These are phyloP conservation scores for Mareca strepera DNA, from an alignment of 2,797 vertebrate genomes.

Conservation along the genomic window DNA sequence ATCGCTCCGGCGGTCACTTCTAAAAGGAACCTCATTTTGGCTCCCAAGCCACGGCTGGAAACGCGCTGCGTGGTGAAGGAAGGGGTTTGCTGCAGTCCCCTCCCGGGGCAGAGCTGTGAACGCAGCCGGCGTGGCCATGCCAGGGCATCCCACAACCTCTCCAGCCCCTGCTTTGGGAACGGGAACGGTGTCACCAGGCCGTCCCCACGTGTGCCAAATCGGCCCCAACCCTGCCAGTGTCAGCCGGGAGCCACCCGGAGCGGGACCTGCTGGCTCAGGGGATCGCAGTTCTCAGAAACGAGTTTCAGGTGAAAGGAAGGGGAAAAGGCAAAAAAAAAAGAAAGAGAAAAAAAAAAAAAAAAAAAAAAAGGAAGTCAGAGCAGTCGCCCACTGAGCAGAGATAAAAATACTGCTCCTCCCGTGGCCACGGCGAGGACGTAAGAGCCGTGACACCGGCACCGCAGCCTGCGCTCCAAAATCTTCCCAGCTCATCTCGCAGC, in stretches of 20 bases:
- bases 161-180: background rate
- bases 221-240: background rate
- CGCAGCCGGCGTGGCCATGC: background rate
- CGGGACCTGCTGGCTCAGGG: conserved; percentile 27
- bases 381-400: conserved; percentile 29
- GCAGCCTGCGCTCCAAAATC: background rate
- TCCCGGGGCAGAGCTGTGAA: background rate
- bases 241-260: background rate
- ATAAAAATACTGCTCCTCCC: conserved; percentile 34
- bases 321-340: background rate
- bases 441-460: background rate
- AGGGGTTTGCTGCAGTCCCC: background rate
- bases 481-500: background rate
- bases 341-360: background rate
- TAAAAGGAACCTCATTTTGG: background rate
- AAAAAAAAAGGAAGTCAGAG: conserved; percentile 42
- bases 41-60: background rate
- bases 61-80: rapidly evolving
- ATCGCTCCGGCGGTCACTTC: too few species aligned
- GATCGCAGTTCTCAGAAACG: conserved; percentile 45
- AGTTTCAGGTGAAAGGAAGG: conserved; percentile 54
- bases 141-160: background rate
- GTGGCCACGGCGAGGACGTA: background rate
- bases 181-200: rapidly evolving
- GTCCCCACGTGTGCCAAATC: rapidly evolving